phyloP scores from a whole-genome alignment of 2,797 vertebrate genomes.

The Menidia menidia region DNA sequence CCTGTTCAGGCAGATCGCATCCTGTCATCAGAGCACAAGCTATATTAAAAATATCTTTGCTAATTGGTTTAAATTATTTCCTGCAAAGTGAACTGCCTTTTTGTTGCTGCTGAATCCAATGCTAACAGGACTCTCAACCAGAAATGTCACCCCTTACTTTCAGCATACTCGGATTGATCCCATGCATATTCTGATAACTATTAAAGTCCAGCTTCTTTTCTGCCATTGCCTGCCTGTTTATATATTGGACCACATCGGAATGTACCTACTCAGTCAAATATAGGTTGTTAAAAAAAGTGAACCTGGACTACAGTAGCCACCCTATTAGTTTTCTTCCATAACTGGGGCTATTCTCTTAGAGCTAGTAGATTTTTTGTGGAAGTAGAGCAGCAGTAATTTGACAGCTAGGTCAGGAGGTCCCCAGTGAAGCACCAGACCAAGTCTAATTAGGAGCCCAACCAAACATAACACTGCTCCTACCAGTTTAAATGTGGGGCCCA shows the following conservation, averaged over 20 bases:
- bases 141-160: conserved; percentile 37
- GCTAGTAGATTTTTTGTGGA: conserved; percentile 60
- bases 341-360: conserved; percentile 56
- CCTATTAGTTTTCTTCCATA: conserved; percentile 57
- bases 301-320: conserved; percentile 31
- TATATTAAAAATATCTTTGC: conserved; percentile 62
- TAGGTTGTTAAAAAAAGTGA: conserved; percentile 54
- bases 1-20: conserved; percentile 56
- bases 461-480: conserved; percentile 57
- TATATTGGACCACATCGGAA: conserved; percentile 42
- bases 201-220: conserved; percentile 7
- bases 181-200: conserved; percentile 32
- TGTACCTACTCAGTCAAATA: conserved; percentile 36
- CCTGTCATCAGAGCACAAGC: conserved; percentile 72
- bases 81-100: conserved; percentile 40
- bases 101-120: conserved; percentile 35
- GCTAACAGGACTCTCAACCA: conserved; percentile 27
- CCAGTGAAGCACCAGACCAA: conserved; percentile 74
- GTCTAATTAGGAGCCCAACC: conserved; percentile 75
- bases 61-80: conserved; percentile 61
- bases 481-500: conserved; percentile 59
- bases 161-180: conserved; percentile 41
- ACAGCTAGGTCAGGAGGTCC: conserved; percentile 78
- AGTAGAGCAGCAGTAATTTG: conserved; percentile 80
- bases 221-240: conserved; percentile 25